A percentile compares a stretch with the other conserved stretches of the same genome.
Evolutionary conservation across 2,888 invertebrate genomes (phyloP).

Genomic region (Caradrina kadenii): DNA sequence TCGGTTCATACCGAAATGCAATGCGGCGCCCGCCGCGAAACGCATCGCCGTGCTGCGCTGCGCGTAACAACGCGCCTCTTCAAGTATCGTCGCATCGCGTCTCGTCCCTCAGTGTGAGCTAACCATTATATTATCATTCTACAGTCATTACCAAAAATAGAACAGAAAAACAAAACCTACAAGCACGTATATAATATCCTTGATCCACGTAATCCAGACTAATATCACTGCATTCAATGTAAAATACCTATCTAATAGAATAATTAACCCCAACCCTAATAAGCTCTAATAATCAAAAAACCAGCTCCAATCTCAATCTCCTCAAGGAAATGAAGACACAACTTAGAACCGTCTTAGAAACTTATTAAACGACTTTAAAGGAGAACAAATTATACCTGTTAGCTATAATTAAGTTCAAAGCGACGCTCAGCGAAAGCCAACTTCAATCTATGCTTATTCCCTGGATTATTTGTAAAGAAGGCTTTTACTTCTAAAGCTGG

Average conservation of each 20-base stretch:
- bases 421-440: conserved; percentile 57
- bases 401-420: conserved; percentile 73
- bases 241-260: not conserved
- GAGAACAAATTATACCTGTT: conserved; percentile 76
- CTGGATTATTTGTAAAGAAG: conserved; percentile 47
- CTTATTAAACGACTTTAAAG: conserved; percentile 70
- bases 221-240: too few species aligned
- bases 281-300: not conserved
- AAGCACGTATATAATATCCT: too few species aligned
- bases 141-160: too few species aligned
- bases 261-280: not conserved
- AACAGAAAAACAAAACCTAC: too few species aligned
- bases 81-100: too few species aligned
- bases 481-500: conserved; percentile 9
- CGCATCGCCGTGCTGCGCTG: too few species aligned
- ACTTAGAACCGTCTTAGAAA: conserved; percentile 61
- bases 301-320: conserved; percentile 16
- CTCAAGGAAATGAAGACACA: conserved; percentile 44
- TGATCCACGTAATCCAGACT: too few species aligned
- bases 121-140: too few species aligned
- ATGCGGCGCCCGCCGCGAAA: too few species aligned
- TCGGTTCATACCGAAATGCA: too few species aligned
- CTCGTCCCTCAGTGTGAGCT: too few species aligned
- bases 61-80: too few species aligned
- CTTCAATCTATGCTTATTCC: conserved; percentile 63